Conservation (phyloP, 2,888 invertebrate genomes). For the Taenaris catops region DNA sequence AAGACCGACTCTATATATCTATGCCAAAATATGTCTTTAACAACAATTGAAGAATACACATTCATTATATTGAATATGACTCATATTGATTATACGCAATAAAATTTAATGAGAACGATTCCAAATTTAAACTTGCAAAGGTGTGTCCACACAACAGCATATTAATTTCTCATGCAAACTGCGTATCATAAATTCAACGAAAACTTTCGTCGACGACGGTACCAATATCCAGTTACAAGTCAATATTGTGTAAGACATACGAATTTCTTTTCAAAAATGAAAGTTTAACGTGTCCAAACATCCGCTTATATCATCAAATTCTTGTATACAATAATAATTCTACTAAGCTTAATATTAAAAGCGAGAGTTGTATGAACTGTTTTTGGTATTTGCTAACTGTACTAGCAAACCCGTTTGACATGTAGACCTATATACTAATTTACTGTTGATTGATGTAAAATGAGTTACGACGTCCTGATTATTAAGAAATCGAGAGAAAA, state of each 20-base stretch:
- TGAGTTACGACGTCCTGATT: constrained; percentile 9
- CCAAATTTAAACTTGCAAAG: not conserved
- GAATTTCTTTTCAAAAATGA: constrained; percentile 33
- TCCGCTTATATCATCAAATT: constrained; percentile 26
- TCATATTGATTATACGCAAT: too few relatives aligned
- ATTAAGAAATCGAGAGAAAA: constrained; percentile 10
- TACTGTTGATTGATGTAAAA: constrained; percentile 15
- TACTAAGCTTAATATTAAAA: constrained; percentile 27
- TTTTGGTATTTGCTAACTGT: constrained; percentile 5
- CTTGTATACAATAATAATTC: constrained; percentile 25
- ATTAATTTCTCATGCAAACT: constrained; percentile 14
- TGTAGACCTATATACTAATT: constrained; percentile 20
- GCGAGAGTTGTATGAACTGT: constrained; percentile 27
- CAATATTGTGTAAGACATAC: constrained; percentile 29
- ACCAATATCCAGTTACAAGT: constrained; percentile 22
- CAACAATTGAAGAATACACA: too few relatives aligned
- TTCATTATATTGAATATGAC: too few relatives aligned
- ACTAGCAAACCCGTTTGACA: constrained; percentile 20
- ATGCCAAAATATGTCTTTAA: too few relatives aligned
- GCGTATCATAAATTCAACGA: constrained; percentile 17
- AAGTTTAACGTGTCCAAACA: constrained; percentile 27
- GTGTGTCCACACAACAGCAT: constrained; percentile 2
- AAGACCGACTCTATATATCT: too few relatives aligned
- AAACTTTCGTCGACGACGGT: constrained; percentile 17
- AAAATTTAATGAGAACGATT: too few relatives aligned